Conservation (phyloP, 2,797 vertebrate species). For the Micropoecilia bifurca region DNA sequence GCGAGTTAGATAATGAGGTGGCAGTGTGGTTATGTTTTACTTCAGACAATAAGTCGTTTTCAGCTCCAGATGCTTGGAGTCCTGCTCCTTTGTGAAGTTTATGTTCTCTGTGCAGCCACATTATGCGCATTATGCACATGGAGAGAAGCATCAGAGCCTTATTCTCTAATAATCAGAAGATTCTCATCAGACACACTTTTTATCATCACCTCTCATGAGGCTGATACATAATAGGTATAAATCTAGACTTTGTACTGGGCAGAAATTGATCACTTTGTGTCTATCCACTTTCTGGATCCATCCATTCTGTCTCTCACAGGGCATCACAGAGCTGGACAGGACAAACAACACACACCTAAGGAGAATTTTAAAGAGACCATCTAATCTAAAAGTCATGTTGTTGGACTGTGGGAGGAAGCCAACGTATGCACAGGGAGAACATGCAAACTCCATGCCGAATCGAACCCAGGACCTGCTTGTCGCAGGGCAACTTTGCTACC, state of each 20-base stretch:
- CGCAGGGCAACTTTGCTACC: too few species aligned
- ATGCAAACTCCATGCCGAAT: too few species aligned
- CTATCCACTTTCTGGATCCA: too few species aligned
- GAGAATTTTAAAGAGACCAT: not conserved
- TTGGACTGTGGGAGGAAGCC: too few species aligned
- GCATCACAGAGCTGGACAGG: too few species aligned
- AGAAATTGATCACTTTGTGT: not conserved
- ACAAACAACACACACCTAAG: too few species aligned
- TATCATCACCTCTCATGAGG: not conserved
- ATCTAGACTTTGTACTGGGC: not conserved
- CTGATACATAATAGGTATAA: not conserved
- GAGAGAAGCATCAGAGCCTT: not conserved
- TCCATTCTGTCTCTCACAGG: too few species aligned
- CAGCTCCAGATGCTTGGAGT: not conserved
- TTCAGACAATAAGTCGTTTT: slow-evolving; percentile 4
- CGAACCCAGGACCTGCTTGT: too few species aligned
- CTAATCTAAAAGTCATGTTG: too few species aligned
- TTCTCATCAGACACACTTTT: not conserved
- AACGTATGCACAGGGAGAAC: too few species aligned
- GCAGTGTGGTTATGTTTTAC: slow-evolving; percentile 6
- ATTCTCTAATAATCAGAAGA: not conserved
- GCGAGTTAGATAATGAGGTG: slow-evolving; percentile 18
- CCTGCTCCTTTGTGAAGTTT: not conserved
- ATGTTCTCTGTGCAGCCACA: not conserved
- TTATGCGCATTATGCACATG: not conserved